Evolutionary conservation across 1,140 invertebrate genomes (phyloP).

Genomic region (Hestina assimilis): DNA sequence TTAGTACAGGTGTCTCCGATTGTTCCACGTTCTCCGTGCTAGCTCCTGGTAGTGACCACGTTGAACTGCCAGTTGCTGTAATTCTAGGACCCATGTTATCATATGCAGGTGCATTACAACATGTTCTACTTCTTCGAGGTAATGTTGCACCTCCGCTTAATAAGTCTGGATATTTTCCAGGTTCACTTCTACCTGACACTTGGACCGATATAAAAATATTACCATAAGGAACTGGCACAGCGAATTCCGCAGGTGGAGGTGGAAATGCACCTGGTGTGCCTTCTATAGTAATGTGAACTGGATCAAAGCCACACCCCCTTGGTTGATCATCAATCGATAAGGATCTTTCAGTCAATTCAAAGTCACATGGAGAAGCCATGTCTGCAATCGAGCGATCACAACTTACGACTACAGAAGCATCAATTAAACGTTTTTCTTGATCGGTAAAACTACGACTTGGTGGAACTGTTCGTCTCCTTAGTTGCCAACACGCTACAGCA

Average conservation of each 20-base stretch:
- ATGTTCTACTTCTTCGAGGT: conserved; percentile 58
- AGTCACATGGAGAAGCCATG: conserved; percentile 80
- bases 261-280: conserved; percentile 76
- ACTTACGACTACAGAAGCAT: conserved; percentile 86
- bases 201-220: conserved; percentile 77
- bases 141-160: conserved; percentile 76
- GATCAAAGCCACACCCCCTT: conserved; percentile 65
- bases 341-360: conserved; percentile 76
- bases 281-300: conserved; percentile 87
- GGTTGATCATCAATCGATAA: conserved; percentile 64
- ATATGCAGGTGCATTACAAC: conserved; percentile 81
- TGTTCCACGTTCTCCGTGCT: conserved; percentile 52
- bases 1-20: conserved; percentile 62
- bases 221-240: conserved; percentile 69
- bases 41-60: conserved; percentile 86
- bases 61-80: conserved; percentile 90
- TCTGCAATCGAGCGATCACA: conserved; percentile 81
- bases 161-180: conserved; percentile 80
- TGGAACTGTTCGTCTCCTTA: conserved; percentile 79
- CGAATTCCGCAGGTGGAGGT: conserved; percentile 74
- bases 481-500: conserved; percentile 64
- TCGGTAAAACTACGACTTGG: conserved; percentile 89
- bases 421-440: conserved; percentile 90
- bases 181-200: conserved; percentile 79
- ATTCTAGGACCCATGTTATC: conserved; percentile 94